These are phyloP conservation scores for Diloba caeruleocephala DNA, from an alignment of 2,888 invertebrate species.

Conservation along the genomic window DNA sequence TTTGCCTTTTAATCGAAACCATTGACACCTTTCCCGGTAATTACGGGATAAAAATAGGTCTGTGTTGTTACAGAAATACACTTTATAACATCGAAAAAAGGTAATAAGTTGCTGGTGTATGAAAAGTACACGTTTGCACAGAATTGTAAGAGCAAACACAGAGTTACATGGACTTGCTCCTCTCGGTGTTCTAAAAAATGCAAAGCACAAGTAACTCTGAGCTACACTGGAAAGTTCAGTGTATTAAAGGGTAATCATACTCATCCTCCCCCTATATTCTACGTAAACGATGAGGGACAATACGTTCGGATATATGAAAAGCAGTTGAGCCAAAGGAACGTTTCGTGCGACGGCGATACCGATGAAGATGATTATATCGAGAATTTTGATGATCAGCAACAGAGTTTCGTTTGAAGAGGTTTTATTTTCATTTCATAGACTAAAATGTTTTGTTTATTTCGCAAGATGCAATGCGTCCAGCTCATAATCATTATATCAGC, in stretches of 20 bases:
- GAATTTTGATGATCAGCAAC: conserved; percentile 2
- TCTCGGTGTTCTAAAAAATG: conserved; percentile 78
- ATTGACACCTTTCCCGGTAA: not conserved
- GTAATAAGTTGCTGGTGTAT: conserved; percentile 72
- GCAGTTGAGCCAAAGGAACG: conserved; percentile 15
- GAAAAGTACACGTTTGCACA: conserved; percentile 75
- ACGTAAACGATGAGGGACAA: conserved; percentile 69
- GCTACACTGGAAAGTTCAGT: conserved; percentile 63
- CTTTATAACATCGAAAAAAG: conserved; percentile 78
- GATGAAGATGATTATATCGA: conserved; percentile 8
- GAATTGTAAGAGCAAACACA: conserved; percentile 68
- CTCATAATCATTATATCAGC: too few relatives aligned
- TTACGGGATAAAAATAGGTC: conserved; percentile 1
- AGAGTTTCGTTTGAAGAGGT: too few relatives aligned
- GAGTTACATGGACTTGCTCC: conserved; percentile 75
- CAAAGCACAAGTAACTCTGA: conserved; percentile 70
- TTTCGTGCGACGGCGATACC: conserved; percentile 2
- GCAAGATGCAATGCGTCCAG: too few relatives aligned
- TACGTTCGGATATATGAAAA: conserved; percentile 67
- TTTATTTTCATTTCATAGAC: too few relatives aligned
- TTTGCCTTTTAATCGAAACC: conserved; percentile 30
- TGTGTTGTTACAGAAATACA: conserved; percentile 74
- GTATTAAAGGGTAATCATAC: conserved; percentile 68
- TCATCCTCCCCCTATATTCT: conserved; percentile 76
- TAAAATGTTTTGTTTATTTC: too few relatives aligned